These are phyloP conservation scores for Drosophila longiperda DNA, from an alignment of 2,888 invertebrate genomes.

Conservation along the genomic window DNA sequence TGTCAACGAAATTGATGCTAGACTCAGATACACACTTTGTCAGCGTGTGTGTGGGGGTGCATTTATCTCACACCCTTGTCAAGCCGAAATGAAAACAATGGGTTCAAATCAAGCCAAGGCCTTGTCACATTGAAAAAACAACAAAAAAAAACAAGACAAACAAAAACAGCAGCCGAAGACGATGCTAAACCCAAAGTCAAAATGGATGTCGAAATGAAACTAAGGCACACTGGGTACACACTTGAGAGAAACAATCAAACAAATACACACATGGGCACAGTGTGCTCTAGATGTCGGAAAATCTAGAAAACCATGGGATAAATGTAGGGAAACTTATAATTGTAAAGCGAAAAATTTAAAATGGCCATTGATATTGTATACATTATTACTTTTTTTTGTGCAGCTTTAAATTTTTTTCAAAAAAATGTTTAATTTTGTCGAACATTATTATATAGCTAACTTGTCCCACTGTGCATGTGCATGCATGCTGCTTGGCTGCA, in stretches of 20 bases:
- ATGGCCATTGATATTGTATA: background rate
- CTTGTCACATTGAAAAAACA: conserved; percentile 34
- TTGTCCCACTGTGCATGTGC: conserved; percentile 42
- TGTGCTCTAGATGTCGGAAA: background rate
- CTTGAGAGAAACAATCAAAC: conserved; percentile 4
- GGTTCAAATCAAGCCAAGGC: conserved; percentile 45
- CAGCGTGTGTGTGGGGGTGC: conserved; percentile 6
- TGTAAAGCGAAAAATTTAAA: background rate
- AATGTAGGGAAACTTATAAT: background rate
- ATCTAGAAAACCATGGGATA: background rate
- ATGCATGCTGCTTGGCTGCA: conserved; percentile 36
- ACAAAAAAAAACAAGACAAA: background rate
- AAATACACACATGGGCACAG: background rate
- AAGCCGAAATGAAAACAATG: conserved; percentile 31
- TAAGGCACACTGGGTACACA: conserved; percentile 33
- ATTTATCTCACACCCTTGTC: conserved; percentile 31
- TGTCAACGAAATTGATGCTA: conserved; percentile 39
- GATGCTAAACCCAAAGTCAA: conserved; percentile 17
- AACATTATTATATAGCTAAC: background rate
- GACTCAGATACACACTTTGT: conserved; percentile 8
- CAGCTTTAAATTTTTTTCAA: background rate
- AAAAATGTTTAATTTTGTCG: background rate
- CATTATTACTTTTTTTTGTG: background rate
- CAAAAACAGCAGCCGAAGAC: conserved; percentile 26
- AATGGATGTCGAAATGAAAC: conserved; percentile 33